These are phyloP conservation scores for Scolopax bukidnonensis DNA, from an alignment of 2,797 vertebrate species.

Conservation along the genomic window DNA sequence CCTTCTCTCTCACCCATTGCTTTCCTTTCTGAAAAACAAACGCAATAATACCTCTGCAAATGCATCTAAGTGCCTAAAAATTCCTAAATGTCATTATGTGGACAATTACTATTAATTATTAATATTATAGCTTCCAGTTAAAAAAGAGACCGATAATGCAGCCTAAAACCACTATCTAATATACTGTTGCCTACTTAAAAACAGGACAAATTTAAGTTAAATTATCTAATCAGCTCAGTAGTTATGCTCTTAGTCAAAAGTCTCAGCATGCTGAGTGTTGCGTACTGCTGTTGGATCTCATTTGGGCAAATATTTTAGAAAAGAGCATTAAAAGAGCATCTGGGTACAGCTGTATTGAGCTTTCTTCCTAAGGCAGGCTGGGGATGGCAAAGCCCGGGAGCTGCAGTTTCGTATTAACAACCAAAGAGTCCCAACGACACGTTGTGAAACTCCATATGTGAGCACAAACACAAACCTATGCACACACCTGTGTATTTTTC, in stretches of 20 bases:
- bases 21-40: constrained; percentile 11
- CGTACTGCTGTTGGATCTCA: not conserved
- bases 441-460: not conserved
- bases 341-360: not conserved
- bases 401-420: not conserved
- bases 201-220: not conserved
- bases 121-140: not conserved
- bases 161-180: not conserved
- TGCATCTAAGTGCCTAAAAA: not conserved
- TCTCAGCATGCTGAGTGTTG: not conserved
- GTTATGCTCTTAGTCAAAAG: not conserved
- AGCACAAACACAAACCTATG: not conserved
- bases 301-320: constrained; percentile 9
- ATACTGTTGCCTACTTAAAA: not conserved
- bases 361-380: not conserved
- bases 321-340: not conserved
- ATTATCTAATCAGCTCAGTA: not conserved
- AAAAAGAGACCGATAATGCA: not conserved
- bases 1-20: not conserved
- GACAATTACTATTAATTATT: not conserved
- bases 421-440: not conserved
- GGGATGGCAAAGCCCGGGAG: not conserved
- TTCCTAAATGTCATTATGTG: not conserved
- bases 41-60: not conserved
- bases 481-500: not conserved